phyloP scores from a whole-genome alignment of 2,888 invertebrate genomes.

The Melikaiella ostensackeni region DNA sequence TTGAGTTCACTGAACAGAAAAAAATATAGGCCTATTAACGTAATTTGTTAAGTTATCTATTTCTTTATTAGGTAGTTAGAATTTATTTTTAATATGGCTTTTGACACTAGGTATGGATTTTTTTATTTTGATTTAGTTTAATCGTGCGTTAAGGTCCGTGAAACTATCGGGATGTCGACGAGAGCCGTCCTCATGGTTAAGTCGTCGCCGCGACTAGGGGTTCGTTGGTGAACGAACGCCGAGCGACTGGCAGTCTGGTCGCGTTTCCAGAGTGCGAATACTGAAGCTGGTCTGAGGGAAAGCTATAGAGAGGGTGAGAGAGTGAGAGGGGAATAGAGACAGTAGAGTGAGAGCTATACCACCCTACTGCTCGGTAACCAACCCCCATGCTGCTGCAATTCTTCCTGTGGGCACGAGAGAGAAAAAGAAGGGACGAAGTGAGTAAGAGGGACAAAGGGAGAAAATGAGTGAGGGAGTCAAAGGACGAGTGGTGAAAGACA shows the following conservation, averaged over 20 bases:
- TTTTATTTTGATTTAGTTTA: slow-evolving; percentile 2
- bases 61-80: not conserved
- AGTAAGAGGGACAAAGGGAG: slow-evolving; percentile 45
- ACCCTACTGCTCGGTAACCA: slow-evolving; percentile 47
- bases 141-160: slow-evolving; percentile 10
- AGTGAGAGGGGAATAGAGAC: slow-evolving; percentile 49
- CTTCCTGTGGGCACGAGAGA: slow-evolving; percentile 42
- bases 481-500: slow-evolving; percentile 40
- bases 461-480: slow-evolving; percentile 42
- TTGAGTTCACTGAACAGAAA: slow-evolving; percentile 12
- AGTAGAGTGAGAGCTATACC: slow-evolving; percentile 26
- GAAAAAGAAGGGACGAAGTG: slow-evolving; percentile 45
- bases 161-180: slow-evolving; percentile 32
- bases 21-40: not conserved
- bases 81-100: not conserved
- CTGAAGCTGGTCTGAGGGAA: slow-evolving; percentile 61
- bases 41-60: not conserved
- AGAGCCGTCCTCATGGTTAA: slow-evolving; percentile 52
- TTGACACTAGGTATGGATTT: not conserved
- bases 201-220: slow-evolving; percentile 55
- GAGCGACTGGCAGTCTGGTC: slow-evolving; percentile 73
- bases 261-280: slow-evolving; percentile 68
- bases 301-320: slow-evolving; percentile 52
- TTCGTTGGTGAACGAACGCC: slow-evolving; percentile 74
- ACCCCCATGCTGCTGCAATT: slow-evolving; percentile 48